Conservation (phyloP, 2,113 vertebrate genomes). For the Taurulus bubalis region DNA sequence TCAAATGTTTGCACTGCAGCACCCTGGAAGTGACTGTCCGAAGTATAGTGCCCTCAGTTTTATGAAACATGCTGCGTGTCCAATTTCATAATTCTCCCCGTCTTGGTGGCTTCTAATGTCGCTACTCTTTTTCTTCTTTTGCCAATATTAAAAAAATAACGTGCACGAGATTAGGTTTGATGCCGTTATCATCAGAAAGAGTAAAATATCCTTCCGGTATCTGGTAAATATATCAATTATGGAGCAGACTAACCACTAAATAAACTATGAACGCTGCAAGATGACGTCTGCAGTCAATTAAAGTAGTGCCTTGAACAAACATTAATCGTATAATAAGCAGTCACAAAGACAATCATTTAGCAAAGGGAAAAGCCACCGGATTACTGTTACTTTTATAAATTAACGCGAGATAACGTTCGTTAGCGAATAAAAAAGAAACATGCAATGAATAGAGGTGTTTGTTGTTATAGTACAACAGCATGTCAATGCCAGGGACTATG, state of each 20-base stretch:
- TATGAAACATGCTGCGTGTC: background rate
- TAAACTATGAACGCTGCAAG: background rate
- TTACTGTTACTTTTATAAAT: background rate
- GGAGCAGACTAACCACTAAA: background rate
- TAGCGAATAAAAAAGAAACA: too few species aligned
- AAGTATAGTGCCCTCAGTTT: background rate
- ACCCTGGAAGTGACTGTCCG: background rate
- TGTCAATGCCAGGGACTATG: constrained; percentile 23
- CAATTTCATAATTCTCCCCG: background rate
- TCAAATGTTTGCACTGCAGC: constrained; percentile 46
- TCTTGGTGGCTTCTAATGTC: background rate
- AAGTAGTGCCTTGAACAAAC: background rate
- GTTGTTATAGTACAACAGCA: constrained; percentile 31
- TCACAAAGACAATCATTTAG: background rate
- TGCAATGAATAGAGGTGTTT: background rate
- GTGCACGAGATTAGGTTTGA: background rate
- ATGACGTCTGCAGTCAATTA: background rate
- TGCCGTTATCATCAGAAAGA: background rate
- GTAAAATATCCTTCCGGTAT: background rate
- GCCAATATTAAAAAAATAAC: background rate
- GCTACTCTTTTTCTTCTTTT: background rate
- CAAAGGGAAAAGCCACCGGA: background rate
- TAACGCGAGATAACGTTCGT: background rate
- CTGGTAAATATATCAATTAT: background rate
- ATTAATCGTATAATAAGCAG: constrained; percentile 5